Conservation (phyloP, 2,797 vertebrate species). For the Peromyscus attwateri region DNA sequence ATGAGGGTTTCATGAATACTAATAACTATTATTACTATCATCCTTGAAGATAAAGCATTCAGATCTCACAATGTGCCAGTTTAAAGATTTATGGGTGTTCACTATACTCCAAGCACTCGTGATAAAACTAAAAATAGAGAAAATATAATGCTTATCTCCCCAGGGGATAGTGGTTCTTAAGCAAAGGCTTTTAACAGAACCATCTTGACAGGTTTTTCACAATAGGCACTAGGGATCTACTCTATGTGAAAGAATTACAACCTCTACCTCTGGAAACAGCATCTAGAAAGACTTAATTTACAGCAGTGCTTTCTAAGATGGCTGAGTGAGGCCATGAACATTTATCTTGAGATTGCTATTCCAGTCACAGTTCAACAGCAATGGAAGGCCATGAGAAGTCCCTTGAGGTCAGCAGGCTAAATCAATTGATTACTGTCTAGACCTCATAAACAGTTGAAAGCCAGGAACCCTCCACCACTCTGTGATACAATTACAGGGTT, state of each 20-base stretch:
- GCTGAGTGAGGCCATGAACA: neutral
- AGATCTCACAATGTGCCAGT: neutral
- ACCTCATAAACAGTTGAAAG: constrained; percentile 27
- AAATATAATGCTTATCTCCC: neutral
- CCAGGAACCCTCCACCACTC: neutral
- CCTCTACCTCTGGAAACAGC: constrained; percentile 34
- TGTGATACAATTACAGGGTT: neutral
- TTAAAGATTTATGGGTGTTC: constrained; percentile 35
- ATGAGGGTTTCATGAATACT: neutral
- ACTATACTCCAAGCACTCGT: constrained; percentile 9
- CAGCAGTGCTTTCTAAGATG: neutral
- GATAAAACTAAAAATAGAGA: constrained; percentile 26
- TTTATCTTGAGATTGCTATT: neutral
- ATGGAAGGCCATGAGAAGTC: neutral
- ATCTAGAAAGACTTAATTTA: constrained; percentile 30
- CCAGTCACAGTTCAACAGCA: neutral
- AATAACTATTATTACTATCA: constrained; percentile 2
- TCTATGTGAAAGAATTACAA: neutral
- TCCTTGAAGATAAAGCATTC: constrained; percentile 25
- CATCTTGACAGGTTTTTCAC: constrained; percentile 47
- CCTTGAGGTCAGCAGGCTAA: neutral
- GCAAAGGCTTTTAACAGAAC: constrained; percentile 37
- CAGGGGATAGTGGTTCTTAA: constrained; percentile 22
- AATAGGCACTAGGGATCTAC: neutral
- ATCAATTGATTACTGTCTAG: neutral